These are phyloP conservation scores for Erethizon dorsatum DNA, from an alignment of 2,797 vertebrate genomes.

Conservation along the genomic window DNA sequence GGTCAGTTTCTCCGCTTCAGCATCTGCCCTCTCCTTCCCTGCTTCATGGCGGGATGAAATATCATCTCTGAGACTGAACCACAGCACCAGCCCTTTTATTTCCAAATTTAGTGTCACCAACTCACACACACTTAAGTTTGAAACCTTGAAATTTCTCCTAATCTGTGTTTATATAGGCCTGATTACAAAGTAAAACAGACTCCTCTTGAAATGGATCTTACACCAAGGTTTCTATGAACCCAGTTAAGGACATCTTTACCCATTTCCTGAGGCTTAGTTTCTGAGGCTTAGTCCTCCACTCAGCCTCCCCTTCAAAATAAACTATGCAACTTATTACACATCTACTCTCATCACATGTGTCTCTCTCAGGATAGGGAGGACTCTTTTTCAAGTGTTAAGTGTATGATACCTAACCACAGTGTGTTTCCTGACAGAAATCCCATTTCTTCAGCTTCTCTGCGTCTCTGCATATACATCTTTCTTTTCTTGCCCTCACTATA, in stretches of 20 bases:
- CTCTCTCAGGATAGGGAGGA: not conserved
- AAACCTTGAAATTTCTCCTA: not conserved
- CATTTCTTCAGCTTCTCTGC: not conserved
- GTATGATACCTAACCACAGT: not conserved
- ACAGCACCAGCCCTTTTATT: not conserved
- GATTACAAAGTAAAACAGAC: not conserved
- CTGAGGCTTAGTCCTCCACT: not conserved
- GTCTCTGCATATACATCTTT: constrained; percentile 9
- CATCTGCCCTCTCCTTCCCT: not conserved
- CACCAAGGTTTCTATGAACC: not conserved
- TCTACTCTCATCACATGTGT: not conserved
- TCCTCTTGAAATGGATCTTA: not conserved
- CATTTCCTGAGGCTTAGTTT: not conserved
- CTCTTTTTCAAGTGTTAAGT: not conserved
- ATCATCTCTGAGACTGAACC: not conserved
- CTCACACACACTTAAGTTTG: not conserved
- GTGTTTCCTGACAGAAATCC: not conserved
- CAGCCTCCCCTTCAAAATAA: not conserved
- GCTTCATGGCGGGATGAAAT: not conserved
- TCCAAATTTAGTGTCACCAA: not conserved
- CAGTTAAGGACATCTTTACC: not conserved
- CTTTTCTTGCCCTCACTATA: not conserved
- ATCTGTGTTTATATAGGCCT: not conserved
- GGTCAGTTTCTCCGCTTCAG: not conserved
- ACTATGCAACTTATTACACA: not conserved